Base-by-base conservation (phyloP, 2,888 invertebrate genomes). In the Drosophila yooni region DNA sequence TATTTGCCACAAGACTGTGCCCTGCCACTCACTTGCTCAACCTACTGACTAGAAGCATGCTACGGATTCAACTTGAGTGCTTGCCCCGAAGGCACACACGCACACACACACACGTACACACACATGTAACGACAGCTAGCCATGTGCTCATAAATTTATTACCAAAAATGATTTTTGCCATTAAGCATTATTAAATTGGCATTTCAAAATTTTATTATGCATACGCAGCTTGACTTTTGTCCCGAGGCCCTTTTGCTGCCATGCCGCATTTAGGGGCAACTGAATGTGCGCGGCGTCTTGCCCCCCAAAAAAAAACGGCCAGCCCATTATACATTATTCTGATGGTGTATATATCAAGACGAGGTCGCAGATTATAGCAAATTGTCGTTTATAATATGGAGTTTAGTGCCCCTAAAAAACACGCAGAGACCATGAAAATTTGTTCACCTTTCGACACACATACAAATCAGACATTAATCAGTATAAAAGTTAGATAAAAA, bases 131-230 rank as follows among this genome's bases (percentile, higher is more conserved):
- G 64, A 43, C 57, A 48, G 36, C 65, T 56, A 67, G 56, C 51
- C 61, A 79, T 64, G 74, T 84, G 78, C 78, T 90, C 86, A 90
- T 76, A 83, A 82, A 85, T 85, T 89, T 90, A 85, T 90, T 81
- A 87, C 81, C 83, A 76, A 82, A 91, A 91, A 87, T 83, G 91
- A 90, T 91, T 91, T 88, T 84, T 82, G 79, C 82, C 85, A 89
- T 90, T 91, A 91, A 84, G 82, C 86, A 78, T 84, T 90, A 91
- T 91, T 91, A 91, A 91, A 91, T 91, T 88, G 90, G 81, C 88
- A 90, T 91, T 88, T 88, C 70, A 75, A 81, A 81, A 76, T 82
- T 79, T 77, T 84, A 82, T 82, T 79, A 84, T 73, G 79, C 81
- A 81, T 74, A 84, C 82, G 79, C 79, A 81, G 78, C 69, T 77